Base-by-base conservation (phyloP, 2,888 invertebrate genomes). In the Leucophenga montana region DNA sequence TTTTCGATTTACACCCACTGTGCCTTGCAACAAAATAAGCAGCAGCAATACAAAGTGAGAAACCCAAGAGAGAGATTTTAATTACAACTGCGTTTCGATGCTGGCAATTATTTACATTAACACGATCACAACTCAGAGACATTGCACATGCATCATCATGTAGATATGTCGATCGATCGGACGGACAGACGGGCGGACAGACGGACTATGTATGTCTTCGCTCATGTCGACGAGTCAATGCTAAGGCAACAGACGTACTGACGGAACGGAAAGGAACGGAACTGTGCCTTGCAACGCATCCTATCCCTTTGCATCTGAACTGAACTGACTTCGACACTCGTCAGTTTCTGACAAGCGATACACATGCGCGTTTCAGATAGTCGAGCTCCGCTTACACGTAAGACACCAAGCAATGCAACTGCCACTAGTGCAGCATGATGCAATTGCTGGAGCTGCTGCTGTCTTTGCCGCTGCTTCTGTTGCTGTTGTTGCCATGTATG, bases 51-150 rank as follows among this genome's bases (percentile, higher is more conserved):
- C 46, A 75, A 82, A 80, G 78, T 80, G 78, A 80, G 82, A 83
- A 83, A 84, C 76, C 73, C 71, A 54, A 61, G 68, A 67, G 68
- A 70, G 71, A 82, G 85, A 85, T 83, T 86, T 85, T 85, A 86
- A 86, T 85, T 86, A 85, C 85, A 85, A 77, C 78, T 78, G 79
- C 74, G 72, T 74, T 75, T 76, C 74, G 73, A 74, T 74, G 71
- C 81, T 85, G 84, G 86, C 86, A 86, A 86, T 87, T 86, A 86
- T 86, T 86, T 86, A 87, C 86, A 85, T 85, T 87, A 87, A 87
- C 87, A 87, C 85, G 87, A 87, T 86, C 87, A 86, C 86, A 85
- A 86, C 82, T 86, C 84, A 85, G 76, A 81, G 80, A 78, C 84
- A 78, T 76, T 79, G 82, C 86, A 84, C 83, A 87, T 87, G 86